Evolutionary conservation across 2,888 invertebrate species (phyloP).

Genomic region (Miltochrista miniata): DNA sequence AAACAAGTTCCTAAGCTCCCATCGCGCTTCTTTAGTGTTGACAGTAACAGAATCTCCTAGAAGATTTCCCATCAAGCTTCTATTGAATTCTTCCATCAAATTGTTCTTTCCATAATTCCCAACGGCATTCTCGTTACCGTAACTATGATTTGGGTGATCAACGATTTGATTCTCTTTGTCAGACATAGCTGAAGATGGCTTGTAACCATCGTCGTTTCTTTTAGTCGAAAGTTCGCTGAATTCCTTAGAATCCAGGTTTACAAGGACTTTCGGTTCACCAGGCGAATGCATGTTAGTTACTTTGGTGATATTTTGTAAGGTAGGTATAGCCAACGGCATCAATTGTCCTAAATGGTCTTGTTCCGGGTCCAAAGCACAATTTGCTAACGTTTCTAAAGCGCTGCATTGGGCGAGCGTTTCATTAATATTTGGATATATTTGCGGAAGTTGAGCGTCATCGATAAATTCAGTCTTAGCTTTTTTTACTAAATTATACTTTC

Average conservation of each 20-base stretch:
- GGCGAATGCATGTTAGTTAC: constrained; percentile 78
- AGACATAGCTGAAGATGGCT: constrained; percentile 38
- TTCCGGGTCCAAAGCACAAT: constrained; percentile 75
- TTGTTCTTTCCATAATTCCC: constrained; percentile 67
- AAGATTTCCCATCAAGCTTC: constrained; percentile 77
- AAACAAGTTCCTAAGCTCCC: constrained; percentile 85
- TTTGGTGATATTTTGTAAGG: constrained; percentile 75
- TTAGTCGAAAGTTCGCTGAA: constrained; percentile 67
- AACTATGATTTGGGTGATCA: constrained; percentile 39
- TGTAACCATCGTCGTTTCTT: constrained; percentile 62
- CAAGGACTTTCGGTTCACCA: constrained; percentile 75
- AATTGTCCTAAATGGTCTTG: constrained; percentile 75
- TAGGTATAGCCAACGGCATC: constrained; percentile 73
- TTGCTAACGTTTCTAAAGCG: constrained; percentile 77
- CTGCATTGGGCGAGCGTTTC: constrained; percentile 76
- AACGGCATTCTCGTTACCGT: constrained; percentile 54
- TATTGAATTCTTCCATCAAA: constrained; percentile 77
- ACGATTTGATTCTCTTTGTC: constrained; percentile 67
- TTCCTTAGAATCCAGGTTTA: constrained; percentile 77
- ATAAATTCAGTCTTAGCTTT: constrained; percentile 57
- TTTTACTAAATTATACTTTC: constrained; percentile 76
- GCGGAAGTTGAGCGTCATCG: constrained; percentile 50
- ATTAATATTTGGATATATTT: constrained; percentile 62
- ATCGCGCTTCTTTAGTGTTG: constrained; percentile 87
- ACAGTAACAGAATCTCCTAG: constrained; percentile 86